These are phyloP conservation scores for Tenthredo livida DNA, from an alignment of 2,888 invertebrate species.

Conservation along the genomic window DNA sequence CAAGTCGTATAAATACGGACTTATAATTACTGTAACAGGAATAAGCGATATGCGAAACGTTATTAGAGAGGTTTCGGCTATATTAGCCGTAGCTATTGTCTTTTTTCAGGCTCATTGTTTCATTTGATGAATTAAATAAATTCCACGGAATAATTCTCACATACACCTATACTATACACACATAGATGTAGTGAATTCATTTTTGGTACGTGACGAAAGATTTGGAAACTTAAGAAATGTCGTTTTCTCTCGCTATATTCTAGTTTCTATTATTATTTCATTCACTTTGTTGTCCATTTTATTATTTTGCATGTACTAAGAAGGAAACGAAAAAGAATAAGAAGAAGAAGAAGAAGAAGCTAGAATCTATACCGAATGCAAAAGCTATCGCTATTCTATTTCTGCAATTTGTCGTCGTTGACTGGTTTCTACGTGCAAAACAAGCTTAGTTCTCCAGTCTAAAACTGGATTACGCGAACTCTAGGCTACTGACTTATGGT, in stretches of 20 bases:
- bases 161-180: neutral
- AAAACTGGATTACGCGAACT: constrained; percentile 48
- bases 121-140: neutral
- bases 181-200: neutral
- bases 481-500: constrained; percentile 48
- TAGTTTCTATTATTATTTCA: neutral
- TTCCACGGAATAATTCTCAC: neutral
- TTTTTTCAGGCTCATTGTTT: constrained; percentile 1
- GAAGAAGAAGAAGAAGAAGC: constrained; percentile 18
- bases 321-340: neutral
- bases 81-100: neutral
- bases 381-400: constrained; percentile 9
- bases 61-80: neutral
- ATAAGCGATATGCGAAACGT: constrained; percentile 11
- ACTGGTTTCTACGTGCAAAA: constrained; percentile 40
- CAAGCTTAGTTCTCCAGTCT: constrained; percentile 26
- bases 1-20: neutral
- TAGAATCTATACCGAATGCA: constrained; percentile 11
- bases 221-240: neutral
- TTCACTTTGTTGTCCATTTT: neutral
- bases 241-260: neutral
- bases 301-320: neutral
- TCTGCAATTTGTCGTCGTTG: constrained; percentile 40
- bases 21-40: neutral
- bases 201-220: neutral